Percentiles rank a stretch among this genome's conserved stretches.
Evolutionary conservation across 2,888 invertebrate genomes (phyloP).

Genomic region (Amblyjoppa proteus): DNA sequence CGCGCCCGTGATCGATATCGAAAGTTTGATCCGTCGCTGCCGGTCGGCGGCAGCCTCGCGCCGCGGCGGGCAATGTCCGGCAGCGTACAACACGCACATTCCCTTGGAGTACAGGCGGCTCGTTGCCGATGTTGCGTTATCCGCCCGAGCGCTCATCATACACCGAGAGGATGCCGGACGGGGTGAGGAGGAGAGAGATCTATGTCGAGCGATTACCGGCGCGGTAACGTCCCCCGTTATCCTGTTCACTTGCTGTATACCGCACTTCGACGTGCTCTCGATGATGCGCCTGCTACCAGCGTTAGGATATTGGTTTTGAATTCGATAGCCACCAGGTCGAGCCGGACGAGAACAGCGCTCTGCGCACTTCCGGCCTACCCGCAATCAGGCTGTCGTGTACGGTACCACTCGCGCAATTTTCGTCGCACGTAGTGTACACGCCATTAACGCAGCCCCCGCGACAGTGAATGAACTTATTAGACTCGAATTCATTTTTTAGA

Average conservation of each 20-base stretch:
- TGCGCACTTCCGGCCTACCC: conserved; percentile 50
- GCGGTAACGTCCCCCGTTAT: conserved; percentile 60
- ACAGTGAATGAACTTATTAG: conserved; percentile 32
- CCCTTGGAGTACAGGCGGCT: conserved; percentile 10
- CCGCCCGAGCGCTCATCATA: conserved; percentile 44
- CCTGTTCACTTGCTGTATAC: conserved; percentile 53
- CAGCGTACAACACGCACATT: conserved; percentile 44
- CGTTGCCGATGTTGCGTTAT: conserved; percentile 44
- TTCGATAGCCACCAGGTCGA: conserved; percentile 71
- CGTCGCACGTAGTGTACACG: conserved; percentile 55
- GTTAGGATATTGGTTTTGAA: conserved; percentile 78
- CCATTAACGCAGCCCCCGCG: conserved; percentile 41
- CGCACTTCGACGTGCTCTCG: conserved; percentile 15
- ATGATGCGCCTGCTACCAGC: conserved; percentile 47
- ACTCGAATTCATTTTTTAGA: not conserved
- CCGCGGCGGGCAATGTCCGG: conserved; percentile 25
- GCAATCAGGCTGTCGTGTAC: conserved; percentile 45
- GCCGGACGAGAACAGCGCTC: conserved; percentile 29
- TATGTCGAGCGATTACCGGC: conserved; percentile 58
- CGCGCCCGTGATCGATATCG: conserved; percentile 77
- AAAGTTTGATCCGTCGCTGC: conserved; percentile 77
- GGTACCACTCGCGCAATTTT: conserved; percentile 55
- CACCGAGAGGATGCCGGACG: not conserved
- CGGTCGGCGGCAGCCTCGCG: conserved; percentile 64
- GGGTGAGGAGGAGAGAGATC: conserved; percentile 36